Percentiles rank a stretch among this genome's conserved stretches.
Evolutionary conservation across 2,797 vertebrate genomes (phyloP).

Genomic region (Eremophila alpestris): DNA sequence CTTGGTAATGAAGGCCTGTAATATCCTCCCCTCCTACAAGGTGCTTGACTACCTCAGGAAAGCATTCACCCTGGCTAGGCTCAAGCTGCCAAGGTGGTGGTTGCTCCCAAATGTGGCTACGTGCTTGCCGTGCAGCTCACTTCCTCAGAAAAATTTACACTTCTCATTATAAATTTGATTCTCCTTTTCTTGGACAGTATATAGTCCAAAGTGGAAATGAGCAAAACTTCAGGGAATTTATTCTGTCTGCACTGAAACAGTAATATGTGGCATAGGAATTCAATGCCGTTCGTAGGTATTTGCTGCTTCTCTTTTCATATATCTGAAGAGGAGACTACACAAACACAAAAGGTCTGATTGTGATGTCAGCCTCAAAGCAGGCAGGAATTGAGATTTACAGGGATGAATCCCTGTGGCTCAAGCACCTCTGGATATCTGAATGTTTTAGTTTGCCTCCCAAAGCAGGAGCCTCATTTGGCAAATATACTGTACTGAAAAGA

Average conservation of each 20-base stretch:
- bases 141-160: not conserved
- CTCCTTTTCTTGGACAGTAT: not conserved
- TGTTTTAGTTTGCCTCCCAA: not conserved
- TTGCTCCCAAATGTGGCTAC: not conserved
- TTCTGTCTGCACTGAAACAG: not conserved
- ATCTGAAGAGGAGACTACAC: not conserved
- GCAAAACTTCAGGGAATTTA: not conserved
- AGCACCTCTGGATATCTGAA: not conserved
- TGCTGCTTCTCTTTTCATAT: not conserved
- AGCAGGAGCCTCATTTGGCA: not conserved
- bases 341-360: not conserved
- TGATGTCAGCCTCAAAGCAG: not conserved
- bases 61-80: not conserved
- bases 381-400: not conserved
- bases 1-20: not conserved
- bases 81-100: not conserved
- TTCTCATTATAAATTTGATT: not conserved
- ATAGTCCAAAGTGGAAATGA: not conserved
- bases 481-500: not conserved
- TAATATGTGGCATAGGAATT: too few relatives aligned
- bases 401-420: not conserved
- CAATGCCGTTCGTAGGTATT: accelerated
- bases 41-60: not conserved
- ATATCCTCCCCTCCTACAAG: not conserved
- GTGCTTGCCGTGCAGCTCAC: constrained; percentile 6